phyloP scores from a whole-genome alignment of 2,113 vertebrate species.

The Thermophis baileyi region DNA sequence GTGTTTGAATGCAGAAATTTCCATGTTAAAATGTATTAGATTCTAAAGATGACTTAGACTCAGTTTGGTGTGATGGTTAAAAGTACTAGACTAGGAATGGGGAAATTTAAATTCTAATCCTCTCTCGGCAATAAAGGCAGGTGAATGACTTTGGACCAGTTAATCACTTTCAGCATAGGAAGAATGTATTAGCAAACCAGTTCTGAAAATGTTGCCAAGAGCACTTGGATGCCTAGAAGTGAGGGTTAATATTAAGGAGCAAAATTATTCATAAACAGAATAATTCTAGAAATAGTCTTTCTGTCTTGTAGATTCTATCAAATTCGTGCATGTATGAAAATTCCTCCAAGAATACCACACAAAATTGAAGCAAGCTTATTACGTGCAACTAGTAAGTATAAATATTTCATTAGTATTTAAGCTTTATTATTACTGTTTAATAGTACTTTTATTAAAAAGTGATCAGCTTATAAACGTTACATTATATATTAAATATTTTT shows the following conservation, averaged over 20 bases:
- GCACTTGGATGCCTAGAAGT: background rate
- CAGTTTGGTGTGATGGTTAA: background rate
- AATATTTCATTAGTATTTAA: constrained; percentile 7
- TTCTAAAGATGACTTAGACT: background rate
- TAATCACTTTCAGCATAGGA: background rate
- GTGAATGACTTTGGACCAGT: background rate
- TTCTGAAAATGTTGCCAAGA: background rate
- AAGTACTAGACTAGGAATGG: background rate
- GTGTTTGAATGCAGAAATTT: background rate
- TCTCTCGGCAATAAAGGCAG: background rate
- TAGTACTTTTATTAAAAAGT: background rate
- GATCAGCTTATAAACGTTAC: background rate
- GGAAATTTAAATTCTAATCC: background rate
- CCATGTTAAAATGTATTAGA: background rate
- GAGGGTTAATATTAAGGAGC: too few species aligned
- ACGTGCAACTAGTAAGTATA: constrained; percentile 80
- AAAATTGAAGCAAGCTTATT: constrained; percentile 93
- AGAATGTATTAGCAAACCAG: background rate
- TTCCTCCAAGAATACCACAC: constrained; percentile 91
- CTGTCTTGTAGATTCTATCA: constrained; percentile 88
- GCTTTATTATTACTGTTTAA: background rate
- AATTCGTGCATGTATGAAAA: constrained; percentile 89
- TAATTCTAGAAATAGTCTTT: constrained; percentile 43
- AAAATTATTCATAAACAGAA: rapidly evolving
- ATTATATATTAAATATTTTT: background rate